A percentile compares a stretch with the other conserved stretches of the same genome.
Evolutionary conservation across 2,888 invertebrate genomes (phyloP).

Genomic region (Lagria hirta): DNA sequence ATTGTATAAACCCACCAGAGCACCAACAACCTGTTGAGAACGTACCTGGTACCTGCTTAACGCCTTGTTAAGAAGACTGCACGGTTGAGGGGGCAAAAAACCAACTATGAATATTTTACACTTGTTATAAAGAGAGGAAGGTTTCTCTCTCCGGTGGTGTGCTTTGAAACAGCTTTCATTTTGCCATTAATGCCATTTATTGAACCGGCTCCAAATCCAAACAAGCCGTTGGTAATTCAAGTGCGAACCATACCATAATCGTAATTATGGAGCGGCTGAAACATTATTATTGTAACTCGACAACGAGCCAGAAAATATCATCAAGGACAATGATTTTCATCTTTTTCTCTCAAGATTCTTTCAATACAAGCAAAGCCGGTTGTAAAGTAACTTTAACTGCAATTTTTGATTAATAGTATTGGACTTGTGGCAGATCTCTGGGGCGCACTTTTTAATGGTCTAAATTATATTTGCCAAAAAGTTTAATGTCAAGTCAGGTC

Average conservation of each 20-base stretch:
- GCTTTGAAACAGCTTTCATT: too few species aligned
- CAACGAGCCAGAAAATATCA: too few species aligned
- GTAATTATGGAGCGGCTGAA: constrained; percentile 12
- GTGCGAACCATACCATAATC: constrained; percentile 12
- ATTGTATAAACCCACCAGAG: constrained; percentile 31
- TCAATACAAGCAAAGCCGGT: too few species aligned
- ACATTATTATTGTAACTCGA: too few species aligned
- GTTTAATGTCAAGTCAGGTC: too few species aligned
- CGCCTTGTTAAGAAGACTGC: constrained; percentile 45
- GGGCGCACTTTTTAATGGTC: too few species aligned
- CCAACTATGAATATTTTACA: constrained; percentile 47
- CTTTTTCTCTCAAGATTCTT: too few species aligned
- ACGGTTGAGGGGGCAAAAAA: constrained; percentile 39
- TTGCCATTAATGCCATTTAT: constrained; percentile 3
- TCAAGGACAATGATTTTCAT: too few species aligned
- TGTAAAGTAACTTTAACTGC: too few species aligned
- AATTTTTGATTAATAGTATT: too few species aligned
- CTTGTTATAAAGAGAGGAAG: constrained; percentile 36
- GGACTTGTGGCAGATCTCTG: too few species aligned
- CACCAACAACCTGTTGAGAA: constrained; percentile 41
- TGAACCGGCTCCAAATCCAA: constrained; percentile 5
- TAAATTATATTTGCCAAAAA: too few species aligned
- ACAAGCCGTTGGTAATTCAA: constrained; percentile 9
- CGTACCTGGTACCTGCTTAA: constrained; percentile 41
- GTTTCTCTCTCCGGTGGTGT: background rate